Evolutionary conservation across 2,888 invertebrate genomes (phyloP).

Genomic region (Molorchus minor): DNA sequence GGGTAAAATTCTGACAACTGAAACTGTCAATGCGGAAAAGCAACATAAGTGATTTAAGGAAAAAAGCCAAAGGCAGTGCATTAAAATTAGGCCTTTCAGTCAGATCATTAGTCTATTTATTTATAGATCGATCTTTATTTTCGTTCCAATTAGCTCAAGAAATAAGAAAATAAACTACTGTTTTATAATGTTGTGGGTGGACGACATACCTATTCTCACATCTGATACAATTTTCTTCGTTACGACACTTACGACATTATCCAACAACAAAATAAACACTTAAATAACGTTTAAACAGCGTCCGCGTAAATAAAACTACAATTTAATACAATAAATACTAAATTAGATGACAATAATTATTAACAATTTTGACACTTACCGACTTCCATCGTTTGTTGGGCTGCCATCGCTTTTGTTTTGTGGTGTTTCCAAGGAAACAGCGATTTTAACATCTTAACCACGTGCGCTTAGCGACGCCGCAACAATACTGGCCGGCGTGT

Average conservation of each 20-base stretch:
- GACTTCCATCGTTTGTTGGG: constrained; percentile 57
- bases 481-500: constrained; percentile 7
- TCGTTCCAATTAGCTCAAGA: constrained; percentile 38
- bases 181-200: constrained; percentile 39
- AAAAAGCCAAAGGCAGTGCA: constrained; percentile 5
- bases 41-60: no score
- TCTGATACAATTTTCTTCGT: constrained; percentile 11
- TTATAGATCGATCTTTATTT: constrained; percentile 35
- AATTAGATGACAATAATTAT: constrained; percentile 18
- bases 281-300: neutral
- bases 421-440: constrained; percentile 62
- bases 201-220: constrained; percentile 7
- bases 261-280: neutral
- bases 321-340: constrained; percentile 4
- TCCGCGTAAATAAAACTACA: neutral
- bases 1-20: constrained; percentile 12
- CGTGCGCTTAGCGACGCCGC: constrained; percentile 41
- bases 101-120: constrained; percentile 15
- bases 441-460: constrained; percentile 51
- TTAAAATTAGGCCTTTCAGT: constrained; percentile 18
- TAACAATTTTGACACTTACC: constrained; percentile 48
- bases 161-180: constrained; percentile 27
- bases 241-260: neutral
- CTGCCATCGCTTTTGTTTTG: constrained; percentile 57
- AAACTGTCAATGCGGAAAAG: constrained; percentile 15